These are phyloP conservation scores for Hippasteria phrygiana DNA, from an alignment of 53 echinoderm and acorn worm species.

Conservation along the genomic window DNA sequence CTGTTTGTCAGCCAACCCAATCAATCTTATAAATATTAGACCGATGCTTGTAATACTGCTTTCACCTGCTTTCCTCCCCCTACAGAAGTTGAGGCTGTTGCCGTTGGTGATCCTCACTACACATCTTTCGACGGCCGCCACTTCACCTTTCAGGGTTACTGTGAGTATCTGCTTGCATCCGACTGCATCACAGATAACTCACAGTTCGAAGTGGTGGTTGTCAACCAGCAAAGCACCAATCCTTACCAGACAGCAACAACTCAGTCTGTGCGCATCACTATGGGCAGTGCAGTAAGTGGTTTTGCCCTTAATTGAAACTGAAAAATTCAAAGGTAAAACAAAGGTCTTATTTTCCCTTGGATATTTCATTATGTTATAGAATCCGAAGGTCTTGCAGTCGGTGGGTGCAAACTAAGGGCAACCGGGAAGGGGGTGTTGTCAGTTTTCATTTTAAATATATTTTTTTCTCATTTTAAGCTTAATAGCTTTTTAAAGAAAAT, in stretches of 20 bases:
- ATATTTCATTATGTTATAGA: too few relatives aligned
- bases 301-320: too few relatives aligned
- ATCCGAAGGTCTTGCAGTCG: too few relatives aligned
- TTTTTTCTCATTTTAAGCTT: too few relatives aligned
- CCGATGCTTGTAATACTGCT: conserved; percentile 34
- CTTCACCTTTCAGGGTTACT: conserved; percentile 73
- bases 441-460: too few relatives aligned
- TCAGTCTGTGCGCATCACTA: conserved; percentile 40
- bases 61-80: neutral
- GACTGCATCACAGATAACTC: conserved; percentile 75
- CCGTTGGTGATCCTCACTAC: conserved; percentile 80
- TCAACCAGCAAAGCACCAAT: conserved; percentile 28
- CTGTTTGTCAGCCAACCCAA: conserved; percentile 19
- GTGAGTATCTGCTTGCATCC: conserved; percentile 75
- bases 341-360: neutral
- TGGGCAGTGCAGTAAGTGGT: conserved; percentile 59
- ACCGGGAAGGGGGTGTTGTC: too few relatives aligned
- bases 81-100: conserved; percentile 48
- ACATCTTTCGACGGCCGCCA: conserved; percentile 73
- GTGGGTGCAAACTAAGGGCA: too few relatives aligned
- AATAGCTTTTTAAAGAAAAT: too few relatives aligned
- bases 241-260: conserved; percentile 12
- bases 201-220: conserved; percentile 70
- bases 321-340: neutral
- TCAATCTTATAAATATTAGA: too few relatives aligned